Evolutionary conservation across 2,888 invertebrate species (phyloP), one percentile per base, ranked within the genome.

Genomic region (Thysanoteuthis rhombus): DNA sequence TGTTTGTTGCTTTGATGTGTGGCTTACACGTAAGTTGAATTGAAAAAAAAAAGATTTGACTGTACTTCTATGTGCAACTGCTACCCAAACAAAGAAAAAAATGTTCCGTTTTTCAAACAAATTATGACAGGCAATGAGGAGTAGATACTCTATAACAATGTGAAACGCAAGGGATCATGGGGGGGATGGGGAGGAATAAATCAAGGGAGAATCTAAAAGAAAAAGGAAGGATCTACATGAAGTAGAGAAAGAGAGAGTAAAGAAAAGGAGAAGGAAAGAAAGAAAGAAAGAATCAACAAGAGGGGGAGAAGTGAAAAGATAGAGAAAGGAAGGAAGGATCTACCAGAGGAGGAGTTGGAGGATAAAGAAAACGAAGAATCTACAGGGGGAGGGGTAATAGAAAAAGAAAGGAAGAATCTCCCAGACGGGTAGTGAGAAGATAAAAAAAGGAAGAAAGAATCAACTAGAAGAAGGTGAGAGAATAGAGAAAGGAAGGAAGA

Each of bases 351-450:
- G n/a, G 8, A n/a, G 4, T 0, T 10, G 16, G 19, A 75, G n/a
- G n/a, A 16, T 12, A 8, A 10, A 32, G 10, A 16, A 1, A 32
- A 75, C 1, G 10, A 19, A 75, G n/a, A n/a, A 12, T n/a, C 2
- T 19, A 2, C 0, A n/a, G 10, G 12, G n/a, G 10, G 10, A n/a
- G 19, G n/a, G 19, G 16, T 1, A 32, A n/a, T n/a, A 1, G 1
- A n/a, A 8, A 10, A 10, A n/a, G 8, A 6, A n/a, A n/a, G 75
- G 19, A n/a, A 75, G n/a, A 75, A 32, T 1, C 1, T 3, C 10
- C 6, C 5, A 75, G 16, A 75, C 10, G 1, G 8, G n/a, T 6
- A n/a, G n/a, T n/a, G 5, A 28, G 28, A 4, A 28, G 5, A 28
- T 6, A 58, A 58, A 28, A 58, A 28, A 58, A 25, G 28, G 28